Evolutionary conservation across 2,888 invertebrate genomes (phyloP).

Genomic region (Drosophila leonis): DNA sequence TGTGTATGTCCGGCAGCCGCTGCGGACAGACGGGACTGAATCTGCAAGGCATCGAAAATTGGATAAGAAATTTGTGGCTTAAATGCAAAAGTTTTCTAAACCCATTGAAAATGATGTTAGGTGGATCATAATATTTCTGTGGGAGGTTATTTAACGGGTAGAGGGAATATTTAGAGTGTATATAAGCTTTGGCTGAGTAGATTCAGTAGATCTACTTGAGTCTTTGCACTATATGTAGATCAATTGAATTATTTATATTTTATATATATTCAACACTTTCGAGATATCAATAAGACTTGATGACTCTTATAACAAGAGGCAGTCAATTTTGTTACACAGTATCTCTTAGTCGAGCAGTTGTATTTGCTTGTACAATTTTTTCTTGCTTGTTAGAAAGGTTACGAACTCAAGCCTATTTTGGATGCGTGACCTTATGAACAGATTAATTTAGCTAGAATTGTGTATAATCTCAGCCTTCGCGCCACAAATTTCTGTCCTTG

Average conservation of each 20-base stretch:
- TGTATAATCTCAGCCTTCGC: slow-evolving; percentile 64
- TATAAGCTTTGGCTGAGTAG: background rate
- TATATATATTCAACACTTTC: background rate
- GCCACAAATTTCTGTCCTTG: slow-evolving; percentile 52
- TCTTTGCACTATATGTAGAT: background rate
- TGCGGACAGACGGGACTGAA: slow-evolving; percentile 97
- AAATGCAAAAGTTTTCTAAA: slow-evolving; percentile 54
- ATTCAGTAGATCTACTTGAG: background rate
- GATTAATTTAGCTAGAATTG: slow-evolving; percentile 75
- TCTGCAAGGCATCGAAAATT: slow-evolving; percentile 81
- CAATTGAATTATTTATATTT: background rate
- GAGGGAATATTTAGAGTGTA: background rate
- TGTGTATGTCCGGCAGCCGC: slow-evolving; percentile 93
- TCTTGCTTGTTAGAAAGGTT: slow-evolving; percentile 50
- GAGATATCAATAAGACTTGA: background rate
- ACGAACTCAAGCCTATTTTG: slow-evolving; percentile 51
- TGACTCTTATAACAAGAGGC: background rate
- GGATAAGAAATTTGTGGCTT: slow-evolving; percentile 53
- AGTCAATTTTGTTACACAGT: background rate
- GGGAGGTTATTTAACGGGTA: background rate
- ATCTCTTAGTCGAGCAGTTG: background rate
- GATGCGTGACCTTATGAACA: slow-evolving; percentile 69
- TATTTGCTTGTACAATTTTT: background rate
- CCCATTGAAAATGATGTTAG: slow-evolving; percentile 7
- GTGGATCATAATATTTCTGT: background rate